These are phyloP conservation scores for Oxytorus armatus DNA, from an alignment of 2,888 invertebrate species.

Conservation along the genomic window DNA sequence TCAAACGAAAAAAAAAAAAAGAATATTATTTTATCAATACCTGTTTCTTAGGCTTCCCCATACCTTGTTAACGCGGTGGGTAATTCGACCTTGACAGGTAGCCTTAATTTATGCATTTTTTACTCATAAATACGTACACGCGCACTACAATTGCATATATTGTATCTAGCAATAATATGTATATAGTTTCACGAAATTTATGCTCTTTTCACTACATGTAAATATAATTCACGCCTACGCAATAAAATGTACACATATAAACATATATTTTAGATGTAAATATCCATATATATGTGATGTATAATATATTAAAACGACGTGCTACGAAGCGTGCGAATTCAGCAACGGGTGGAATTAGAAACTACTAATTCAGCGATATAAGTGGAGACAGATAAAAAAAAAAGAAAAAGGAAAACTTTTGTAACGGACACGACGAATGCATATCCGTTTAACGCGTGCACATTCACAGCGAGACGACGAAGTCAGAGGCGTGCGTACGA, in stretches of 20 bases:
- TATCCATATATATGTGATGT: neutral
- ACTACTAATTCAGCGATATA: neutral
- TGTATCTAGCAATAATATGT: neutral
- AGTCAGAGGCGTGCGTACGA: neutral
- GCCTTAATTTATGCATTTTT: slow-evolving; percentile 82
- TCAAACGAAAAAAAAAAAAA: slow-evolving; percentile 19
- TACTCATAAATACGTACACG: slow-evolving; percentile 61
- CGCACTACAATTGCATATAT: slow-evolving; percentile 65
- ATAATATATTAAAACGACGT: neutral
- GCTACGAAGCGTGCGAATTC: slow-evolving; percentile 33
- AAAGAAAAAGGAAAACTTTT: neutral
- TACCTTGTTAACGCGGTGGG: slow-evolving; percentile 82
- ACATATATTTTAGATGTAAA: neutral
- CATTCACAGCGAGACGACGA: slow-evolving; percentile 24
- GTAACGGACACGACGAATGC: slow-evolving; percentile 13
- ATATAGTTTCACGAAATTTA: slow-evolving; percentile 10
- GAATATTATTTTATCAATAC: slow-evolving; percentile 68
- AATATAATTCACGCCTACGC: neutral
- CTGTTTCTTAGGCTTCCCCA: slow-evolving; percentile 76
- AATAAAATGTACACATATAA: neutral
- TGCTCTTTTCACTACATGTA: slow-evolving; percentile 3
- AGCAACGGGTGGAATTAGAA: neutral
- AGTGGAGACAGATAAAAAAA: neutral
- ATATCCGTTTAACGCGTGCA: slow-evolving; percentile 12
- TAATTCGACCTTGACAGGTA: slow-evolving; percentile 82